Evolutionary conservation across 1,140 invertebrate genomes (phyloP), one percentile per base, ranked within the genome.

Genomic region (Heliconius nattereri): DNA sequence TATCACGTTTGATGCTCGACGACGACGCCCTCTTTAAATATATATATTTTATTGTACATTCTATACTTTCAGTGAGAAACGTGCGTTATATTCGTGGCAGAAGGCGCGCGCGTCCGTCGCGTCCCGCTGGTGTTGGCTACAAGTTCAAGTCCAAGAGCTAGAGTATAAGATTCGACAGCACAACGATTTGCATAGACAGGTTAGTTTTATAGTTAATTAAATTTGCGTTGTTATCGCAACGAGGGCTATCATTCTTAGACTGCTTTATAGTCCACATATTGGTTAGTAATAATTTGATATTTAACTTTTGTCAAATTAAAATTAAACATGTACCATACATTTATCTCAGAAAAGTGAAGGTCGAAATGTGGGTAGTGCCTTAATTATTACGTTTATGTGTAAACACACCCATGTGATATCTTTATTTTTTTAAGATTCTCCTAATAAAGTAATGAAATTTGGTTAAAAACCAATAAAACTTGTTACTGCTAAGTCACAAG

Each of bases 81-180:
- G 98, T 82, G 97, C 98, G 20, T 95, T 97, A 29, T 99, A 98
- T 98, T 96, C 97, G 79, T 99, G 97, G 96, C 96, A 97, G 75
- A 95, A 96, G 77, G 96, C 98, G 76, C 95, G 98, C 72, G 97
- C 98, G 9, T 96, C 96, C 20, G 96, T 99, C 29, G 98, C 97
- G 6, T 96, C 97, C 6, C 96, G 98, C 71, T 99, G 98, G 98
- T 97, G 97, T 13, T 99, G 98, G 98, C 93, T 99, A 19, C 97
- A 98, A 84, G 97, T 98, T 9, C 98, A 99, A 93, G 97, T 99
- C 23, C 97, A 97, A 52, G 98, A 99, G 93, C 92, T 99, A 84
- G 98, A 99, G 89, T 98, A 98, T 90, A 97, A 97, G 87, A 98
- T 99, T 81, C 96, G 98, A 3, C 98, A 98, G 87, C 97, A 98